Conservation (phyloP, 2,113 vertebrate species). For the Mustelus asterias region DNA sequence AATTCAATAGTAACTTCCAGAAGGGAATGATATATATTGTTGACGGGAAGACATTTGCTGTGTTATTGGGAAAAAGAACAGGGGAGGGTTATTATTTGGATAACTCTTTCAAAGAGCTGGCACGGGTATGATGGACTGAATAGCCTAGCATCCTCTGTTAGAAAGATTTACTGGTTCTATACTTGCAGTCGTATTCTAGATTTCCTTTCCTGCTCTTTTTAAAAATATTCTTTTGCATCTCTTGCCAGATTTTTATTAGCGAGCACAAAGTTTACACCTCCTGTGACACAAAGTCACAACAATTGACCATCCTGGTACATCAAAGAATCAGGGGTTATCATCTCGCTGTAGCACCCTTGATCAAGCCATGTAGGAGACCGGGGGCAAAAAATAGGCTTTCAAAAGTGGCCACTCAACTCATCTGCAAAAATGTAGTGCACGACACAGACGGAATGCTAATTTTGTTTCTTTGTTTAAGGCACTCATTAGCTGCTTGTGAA, state of each 20-base stretch:
- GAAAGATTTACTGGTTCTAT: background rate
- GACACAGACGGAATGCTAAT: background rate
- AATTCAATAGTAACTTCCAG: background rate
- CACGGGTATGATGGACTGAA: background rate
- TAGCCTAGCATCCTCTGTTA: background rate
- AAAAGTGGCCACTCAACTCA: background rate
- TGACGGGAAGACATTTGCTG: background rate
- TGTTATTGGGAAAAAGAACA: background rate
- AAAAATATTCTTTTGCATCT: background rate
- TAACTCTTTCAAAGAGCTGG: background rate
- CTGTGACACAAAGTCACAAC: background rate
- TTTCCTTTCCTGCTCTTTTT: background rate
- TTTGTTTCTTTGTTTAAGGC: constrained; percentile 20
- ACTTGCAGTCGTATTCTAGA: too few species aligned
- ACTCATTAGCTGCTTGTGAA: constrained; percentile 30
- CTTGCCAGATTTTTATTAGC: background rate
- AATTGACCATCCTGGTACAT: background rate
- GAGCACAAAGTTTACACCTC: background rate
- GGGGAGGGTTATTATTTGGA: background rate
- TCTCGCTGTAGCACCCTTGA: background rate
- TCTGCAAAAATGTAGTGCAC: background rate
- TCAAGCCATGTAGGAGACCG: background rate
- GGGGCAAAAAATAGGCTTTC: background rate
- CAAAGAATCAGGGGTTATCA: background rate
- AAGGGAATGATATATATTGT: background rate